A percentile compares a stretch with the other conserved stretches of the same genome.
Conservation (phyloP, 2,797 vertebrate genomes). For the Pitangus sulphuratus region DNA sequence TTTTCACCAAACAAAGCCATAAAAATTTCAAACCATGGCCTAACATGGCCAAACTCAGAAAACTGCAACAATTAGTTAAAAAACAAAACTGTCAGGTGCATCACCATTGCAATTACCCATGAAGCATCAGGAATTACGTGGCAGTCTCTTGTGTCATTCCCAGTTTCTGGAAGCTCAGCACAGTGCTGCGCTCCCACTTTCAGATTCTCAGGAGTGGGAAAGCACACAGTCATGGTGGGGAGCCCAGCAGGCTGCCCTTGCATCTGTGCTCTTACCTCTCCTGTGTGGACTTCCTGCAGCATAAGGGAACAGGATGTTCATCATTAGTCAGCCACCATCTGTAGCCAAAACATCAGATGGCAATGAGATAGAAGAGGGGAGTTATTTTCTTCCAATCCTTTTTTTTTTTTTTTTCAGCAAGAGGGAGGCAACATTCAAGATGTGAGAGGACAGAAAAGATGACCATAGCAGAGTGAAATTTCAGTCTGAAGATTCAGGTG, state of each 20-base stretch:
- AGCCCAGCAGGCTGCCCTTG: not conserved
- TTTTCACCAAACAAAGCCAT: not conserved
- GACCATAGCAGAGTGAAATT: not conserved
- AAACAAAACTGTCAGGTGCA: not conserved
- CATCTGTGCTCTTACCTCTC: not conserved
- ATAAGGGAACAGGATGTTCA: slow-evolving; percentile 27
- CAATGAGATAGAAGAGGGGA: not conserved
- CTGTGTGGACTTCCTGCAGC: not conserved
- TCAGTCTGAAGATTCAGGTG: not conserved
- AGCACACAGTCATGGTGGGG: not conserved
- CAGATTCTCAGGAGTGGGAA: not conserved
- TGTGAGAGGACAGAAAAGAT: not conserved
- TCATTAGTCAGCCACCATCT: slow-evolving; percentile 27
- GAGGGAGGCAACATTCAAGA: not conserved
- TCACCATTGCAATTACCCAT: not conserved
- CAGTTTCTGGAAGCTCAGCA: not conserved
- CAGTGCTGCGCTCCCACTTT: not conserved
- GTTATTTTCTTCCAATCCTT: not conserved
- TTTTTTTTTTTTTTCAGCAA: not conserved
- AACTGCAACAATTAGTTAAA: not conserved
- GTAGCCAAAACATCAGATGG: slow-evolving; percentile 23
- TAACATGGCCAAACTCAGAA: not conserved
- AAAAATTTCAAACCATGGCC: not conserved
- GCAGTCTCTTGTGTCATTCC: not conserved
- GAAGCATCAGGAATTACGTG: not conserved